Base-by-base conservation (phyloP, 2,888 invertebrate genomes). In the Oegoconia quadripuncta region DNA sequence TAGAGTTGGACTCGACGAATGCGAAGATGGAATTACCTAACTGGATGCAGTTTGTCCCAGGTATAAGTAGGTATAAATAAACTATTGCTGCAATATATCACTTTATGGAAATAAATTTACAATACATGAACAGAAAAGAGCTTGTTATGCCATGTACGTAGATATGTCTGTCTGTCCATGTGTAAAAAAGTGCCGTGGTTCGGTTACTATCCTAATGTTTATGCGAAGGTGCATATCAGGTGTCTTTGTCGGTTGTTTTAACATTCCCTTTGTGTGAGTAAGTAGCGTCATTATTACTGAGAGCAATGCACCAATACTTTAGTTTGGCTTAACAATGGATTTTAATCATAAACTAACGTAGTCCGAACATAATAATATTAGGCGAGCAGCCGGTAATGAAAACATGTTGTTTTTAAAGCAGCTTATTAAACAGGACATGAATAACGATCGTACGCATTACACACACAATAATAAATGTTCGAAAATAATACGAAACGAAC, bases 371-470 rank as follows among this genome's bases (percentile, higher is more conserved):
- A 42, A 42, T 34, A 34, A 27, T 42, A 37, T 38, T 42, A 42
- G 42, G 18, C 31, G 54, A 57, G 59, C 42, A 42, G 47, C 52
- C 55, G 51, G 63, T 82, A 82, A 81, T 81, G 74, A 81, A 80
- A 79, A 82, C 78, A 81, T 81, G 80, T 81, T 77, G 82, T 83
- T 83, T 84, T 81, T 79, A 82, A 80, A 79, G 70, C 78, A 76
- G 81, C 76, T 80, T 82, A 84, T 82, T 81, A 83, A 81, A 73
- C 71, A 66, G 62, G 69, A 76, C 75, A 82, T 87, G 80, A 84
- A 74, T 82, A 74, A 86, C 71, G 79, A 70, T 72, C 73, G 56
- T 46, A 61, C 62, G 72, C 74, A 81, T 80, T 79, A 78, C 77
- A 64, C 57, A 78, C 73, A 74, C 72, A 77, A 75, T 74, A 77